Evolutionary conservation across 2,888 invertebrate species (phyloP).

Genomic region (Mycalesis mineus): DNA sequence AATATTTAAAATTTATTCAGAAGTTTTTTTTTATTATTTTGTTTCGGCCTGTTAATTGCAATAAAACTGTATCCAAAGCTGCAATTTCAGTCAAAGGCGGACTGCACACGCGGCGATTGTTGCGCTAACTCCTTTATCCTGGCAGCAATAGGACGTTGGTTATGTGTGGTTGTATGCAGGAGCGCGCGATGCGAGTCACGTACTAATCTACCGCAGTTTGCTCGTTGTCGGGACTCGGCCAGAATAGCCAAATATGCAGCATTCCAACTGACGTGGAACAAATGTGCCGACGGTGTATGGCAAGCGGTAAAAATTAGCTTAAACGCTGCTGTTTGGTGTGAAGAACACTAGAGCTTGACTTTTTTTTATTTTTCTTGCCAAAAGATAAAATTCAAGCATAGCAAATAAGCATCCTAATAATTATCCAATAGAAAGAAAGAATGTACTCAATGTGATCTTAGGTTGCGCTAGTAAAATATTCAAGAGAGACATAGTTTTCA

Average conservation of each 20-base stretch:
- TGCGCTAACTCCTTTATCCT: constrained; percentile 8
- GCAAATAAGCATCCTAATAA: too few species aligned
- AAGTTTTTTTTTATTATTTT: too few species aligned
- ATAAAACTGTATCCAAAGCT: too few species aligned
- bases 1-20: too few species aligned
- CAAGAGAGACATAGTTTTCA: too few species aligned
- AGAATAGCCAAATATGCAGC: constrained; percentile 34
- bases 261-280: constrained; percentile 22
- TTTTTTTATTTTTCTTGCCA: too few species aligned
- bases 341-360: too few species aligned
- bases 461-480: too few species aligned
- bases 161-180: constrained; percentile 6
- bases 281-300: constrained; percentile 13
- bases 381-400: too few species aligned
- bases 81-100: background rate
- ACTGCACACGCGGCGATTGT: background rate
- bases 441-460: too few species aligned
- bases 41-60: too few species aligned
- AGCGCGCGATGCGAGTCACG: constrained; percentile 35
- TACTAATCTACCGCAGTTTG: constrained; percentile 40
- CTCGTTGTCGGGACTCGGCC: constrained; percentile 37
- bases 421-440: too few species aligned
- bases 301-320: constrained; percentile 19
- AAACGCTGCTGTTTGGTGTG: background rate
- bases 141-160: constrained; percentile 8